Base-by-base conservation (phyloP, 2,113 vertebrate species). In the Eidolon helvum region DNA sequence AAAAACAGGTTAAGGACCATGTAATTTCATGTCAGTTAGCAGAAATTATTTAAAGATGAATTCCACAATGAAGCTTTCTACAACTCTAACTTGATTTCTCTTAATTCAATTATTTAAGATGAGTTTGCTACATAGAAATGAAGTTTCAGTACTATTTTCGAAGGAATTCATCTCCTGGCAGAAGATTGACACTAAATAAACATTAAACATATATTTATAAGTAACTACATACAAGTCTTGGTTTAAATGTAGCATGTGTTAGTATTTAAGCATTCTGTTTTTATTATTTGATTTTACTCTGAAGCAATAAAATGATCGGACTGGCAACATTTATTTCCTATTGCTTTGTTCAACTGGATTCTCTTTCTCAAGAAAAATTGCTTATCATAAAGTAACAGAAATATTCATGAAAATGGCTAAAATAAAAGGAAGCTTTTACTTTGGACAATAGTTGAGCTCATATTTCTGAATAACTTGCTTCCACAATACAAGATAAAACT, bases 381-480 rank as follows among this genome's bases (percentile, higher is more conserved):
- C 26, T 66, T 88, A 45, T 69, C 72, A 90, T 80, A 55, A 94
- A 94, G 30, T 38, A 80, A 79, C 26, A 79, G 28, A 80, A 90
- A 40, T 82, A 55, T 43, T 63, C 35, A 77, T 78, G 28, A 72
- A 92, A 95, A 78, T 66, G 8, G 24, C n/a, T 87, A 93, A 92
- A 83, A 66, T 83, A 80, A 84, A 43, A 83, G 55, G 53, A 77
- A 50, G 2, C 5, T 74, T 68, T 94, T 88, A 38, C 16, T 88
- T 38, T 84, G 57, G 22, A 88, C 12, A 57, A 95, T 78, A 87
- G 79, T 18, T 68, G 57, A 92, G 35, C n/a, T 80, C 45, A n/a
- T 35, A 71, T 91, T 66, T 95, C 24, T 84, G 43, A 95, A 78
- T 53, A 95, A 72, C 59, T 72, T 26, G 21, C 19, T 92, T 92